Base-by-base conservation (phyloP, 1,140 invertebrate genomes). In the Calosoma granatense region DNA sequence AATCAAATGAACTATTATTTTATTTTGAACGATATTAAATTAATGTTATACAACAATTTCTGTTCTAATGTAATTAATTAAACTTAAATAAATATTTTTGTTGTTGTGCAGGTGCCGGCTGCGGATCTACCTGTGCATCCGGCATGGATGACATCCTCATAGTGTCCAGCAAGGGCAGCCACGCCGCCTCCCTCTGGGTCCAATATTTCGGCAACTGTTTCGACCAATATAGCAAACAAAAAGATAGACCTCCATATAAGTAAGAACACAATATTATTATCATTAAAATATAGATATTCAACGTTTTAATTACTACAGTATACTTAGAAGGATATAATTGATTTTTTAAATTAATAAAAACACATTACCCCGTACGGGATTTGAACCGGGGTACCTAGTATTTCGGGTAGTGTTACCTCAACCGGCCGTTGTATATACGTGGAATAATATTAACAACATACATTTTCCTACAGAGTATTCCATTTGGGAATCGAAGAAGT, bases 121-220 rank as follows among this genome's bases (percentile, higher is more conserved):
- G 26, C 26, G n/a, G 26, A 9, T 6, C 59, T 11, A 63, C 61
- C 57, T 65, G 61, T 57, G 39, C 56, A 4, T 63, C 70, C 69
- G 83, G 83, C 64, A 84, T 86, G 82, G 86, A 89, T 71, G 87
- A 90, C 64, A 87, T 91, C 23, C 74, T 88, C 22, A 87, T 91
- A 66, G 71, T 90, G 20, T 88, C 85, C 60, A 83, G 85, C 60
- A 83, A 81, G 52, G 81, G 82, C 23, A 88, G 86, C 58, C 83
- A 86, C 22, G 82, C 85, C 43, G 86, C 87, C 41, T 76, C 78
- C 4, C 65, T 87, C 9, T 88, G 88, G 84, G 85, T 85, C n/a
- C 84, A 86, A 63, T 90, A 89, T 70, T 78, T 90, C 57, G 82
- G 81, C 20, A 81, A 81, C 20, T 88, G 87, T 68, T 90, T 90